Base-by-base conservation (phyloP, 1,140 invertebrate genomes). In the Nautilus pompilius region DNA sequence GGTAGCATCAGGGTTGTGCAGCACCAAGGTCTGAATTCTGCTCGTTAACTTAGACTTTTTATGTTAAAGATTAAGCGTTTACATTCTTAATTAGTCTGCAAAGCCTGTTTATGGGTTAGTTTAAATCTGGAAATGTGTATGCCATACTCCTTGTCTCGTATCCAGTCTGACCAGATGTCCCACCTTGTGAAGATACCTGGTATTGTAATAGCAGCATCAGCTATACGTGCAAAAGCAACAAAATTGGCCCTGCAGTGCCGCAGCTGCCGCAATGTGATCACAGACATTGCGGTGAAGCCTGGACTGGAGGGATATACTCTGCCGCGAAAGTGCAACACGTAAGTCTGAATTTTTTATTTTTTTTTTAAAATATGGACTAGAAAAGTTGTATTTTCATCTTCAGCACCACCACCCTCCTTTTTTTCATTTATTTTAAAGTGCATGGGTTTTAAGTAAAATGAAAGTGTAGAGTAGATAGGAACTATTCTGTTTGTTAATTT, bases 281-380 rank as follows among this genome's bases (percentile, higher is more conserved):
- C 90, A 0, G 95, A 99, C 81, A 87, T 99, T 56, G 84, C 88
- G 54, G 90, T 99, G 0, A 95, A 95, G 79, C 92, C 96, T 32
- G 98, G 98, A 3, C 84, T 99, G 8, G 97, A 99, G 77, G 97
- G 97, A 3, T 98, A 96, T 84, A 87, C 91, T n/a, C 85, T 99
- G 76, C 98, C 98, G 0, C 87, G 97, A 59, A 96, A 93, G 84
- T 99, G 97, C 81, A 90, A 88, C 71, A 91, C 91, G 90, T 96
- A 88, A 88, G 88, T 87, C 30, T 46, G 13, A 17, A 33, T 36
- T 41, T 5, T 2, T 48, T 48, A 15, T 24, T 8, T 8, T 8
- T 13, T 8, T 8, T 8, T 15, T 51, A 51, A 51, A 15, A 8
- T 22, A 15, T 8, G 8, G 10, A 22, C 49, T 15, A 51, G 13